phyloP scores from a whole-genome alignment of 37 sponge, comb jelly and placozoan genomes.

The Theonella swinhoei region DNA sequence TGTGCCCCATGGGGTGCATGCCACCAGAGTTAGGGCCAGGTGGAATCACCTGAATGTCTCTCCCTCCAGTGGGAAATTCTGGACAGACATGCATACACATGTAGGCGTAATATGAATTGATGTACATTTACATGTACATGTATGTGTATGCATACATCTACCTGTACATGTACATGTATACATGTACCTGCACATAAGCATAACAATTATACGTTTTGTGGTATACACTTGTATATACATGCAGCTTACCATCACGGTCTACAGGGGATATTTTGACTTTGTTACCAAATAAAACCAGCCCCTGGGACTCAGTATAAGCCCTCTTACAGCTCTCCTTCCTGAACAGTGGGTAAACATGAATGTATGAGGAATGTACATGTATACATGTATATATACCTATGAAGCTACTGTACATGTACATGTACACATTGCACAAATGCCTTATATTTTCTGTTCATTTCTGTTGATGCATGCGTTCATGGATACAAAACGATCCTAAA shows the following conservation, averaged over 20 bases:
- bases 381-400: not conserved
- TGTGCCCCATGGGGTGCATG: not conserved
- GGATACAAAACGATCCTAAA: not conserved
- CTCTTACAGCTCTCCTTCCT: constrained; percentile 46
- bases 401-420: not conserved
- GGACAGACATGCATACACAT: not conserved
- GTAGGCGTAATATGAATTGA: not conserved
- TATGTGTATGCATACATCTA: not conserved
- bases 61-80: constrained; percentile 53
- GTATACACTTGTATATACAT: not conserved
- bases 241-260: constrained; percentile 32
- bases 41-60: not conserved
- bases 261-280: constrained; percentile 51
- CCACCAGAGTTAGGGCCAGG: not conserved
- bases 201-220: too few relatives aligned
- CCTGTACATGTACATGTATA: too few relatives aligned
- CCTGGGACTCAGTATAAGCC: constrained; percentile 37
- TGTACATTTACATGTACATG: constrained; percentile 2
- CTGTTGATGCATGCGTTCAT: not conserved
- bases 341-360: not conserved
- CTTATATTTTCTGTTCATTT: too few relatives aligned
- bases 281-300: constrained; percentile 50
- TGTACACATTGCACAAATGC: too few relatives aligned
- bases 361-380: not conserved
- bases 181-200: too few relatives aligned